Evolutionary conservation across 1,140 invertebrate species (phyloP), one percentile per base, ranked within the genome.

Genomic region (Drosophila pandora): DNA sequence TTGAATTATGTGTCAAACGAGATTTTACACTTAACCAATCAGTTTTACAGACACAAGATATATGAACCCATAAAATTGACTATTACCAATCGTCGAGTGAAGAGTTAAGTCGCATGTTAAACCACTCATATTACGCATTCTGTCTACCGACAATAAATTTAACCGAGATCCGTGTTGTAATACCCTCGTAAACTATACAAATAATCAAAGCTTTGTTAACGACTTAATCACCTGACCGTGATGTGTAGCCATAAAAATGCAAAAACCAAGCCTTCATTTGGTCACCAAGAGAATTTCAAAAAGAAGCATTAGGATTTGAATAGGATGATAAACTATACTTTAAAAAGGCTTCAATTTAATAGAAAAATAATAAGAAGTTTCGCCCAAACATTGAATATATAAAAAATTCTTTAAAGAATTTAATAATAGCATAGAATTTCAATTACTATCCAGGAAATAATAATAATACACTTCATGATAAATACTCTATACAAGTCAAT

Each of bases 151-250:
- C 21, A 53, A 65, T 72, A 62, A 52, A 37, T 2, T 37, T 22
- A 32, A 52, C 30, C 28, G 28, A 55, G 58, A 58, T 65, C 41
- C 52, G 52, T 65, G 54, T 52, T 58, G 37, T 74, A 74, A 65
- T 72, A 21, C 52, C 67, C 52, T 69, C 52, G 32, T 69, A 57
- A 56, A 48, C 43, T 13, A 32, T 69, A 23, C 10, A 69, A 39
- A 69, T 39, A 56, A 57, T 69, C 67, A 69, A 69, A 49, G 64
- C 60, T 74, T 47, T 65, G 47, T 74, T 74, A 65, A 75, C 71
- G 71, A 75, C 71, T 65, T 75, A 58, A 75, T 74, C 49, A 39
- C 49, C 53, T 65, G 60, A 57, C 71, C 60, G 22, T 74, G 71
- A 74, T 58, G 34, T 58, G 39, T 39, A 74, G 41, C 52, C 12